Conservation (phyloP, 1,140 invertebrate genomes). For the Caerostris darwini region DNA sequence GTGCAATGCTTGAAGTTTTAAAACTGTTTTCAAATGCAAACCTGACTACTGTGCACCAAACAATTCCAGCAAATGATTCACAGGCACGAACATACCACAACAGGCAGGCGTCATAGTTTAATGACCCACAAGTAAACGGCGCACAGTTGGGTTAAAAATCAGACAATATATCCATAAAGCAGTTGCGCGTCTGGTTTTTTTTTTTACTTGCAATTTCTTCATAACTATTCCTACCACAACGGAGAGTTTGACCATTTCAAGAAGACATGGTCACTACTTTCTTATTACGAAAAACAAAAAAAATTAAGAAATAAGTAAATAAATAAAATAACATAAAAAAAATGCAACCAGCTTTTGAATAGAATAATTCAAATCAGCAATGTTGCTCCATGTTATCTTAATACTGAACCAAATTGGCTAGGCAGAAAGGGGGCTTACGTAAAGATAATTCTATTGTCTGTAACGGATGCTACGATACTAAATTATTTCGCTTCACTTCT, state of each 20-base stretch:
- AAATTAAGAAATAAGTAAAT: too few species aligned
- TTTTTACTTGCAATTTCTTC: slow-evolving; percentile 2
- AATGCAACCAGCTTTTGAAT: background rate
- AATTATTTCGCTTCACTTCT: slow-evolving; percentile 54
- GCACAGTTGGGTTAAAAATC: background rate
- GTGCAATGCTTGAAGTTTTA: too few species aligned
- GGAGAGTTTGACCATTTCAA: background rate
- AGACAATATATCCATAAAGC: slow-evolving; percentile 31
- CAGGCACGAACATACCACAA: background rate
- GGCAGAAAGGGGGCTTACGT: background rate
- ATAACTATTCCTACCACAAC: background rate
- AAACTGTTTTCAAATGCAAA: too few species aligned
- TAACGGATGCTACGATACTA: slow-evolving; percentile 40
- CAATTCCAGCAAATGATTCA: too few species aligned
- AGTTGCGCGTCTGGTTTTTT: background rate
- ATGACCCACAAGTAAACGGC: slow-evolving; percentile 10
- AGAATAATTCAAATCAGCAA: slow-evolving; percentile 6
- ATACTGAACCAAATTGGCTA: background rate
- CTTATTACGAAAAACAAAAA: background rate
- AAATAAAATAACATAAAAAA: too few species aligned
- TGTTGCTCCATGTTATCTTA: background rate
- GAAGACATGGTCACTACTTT: slow-evolving; percentile 12
- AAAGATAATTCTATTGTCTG: slow-evolving; percentile 39
- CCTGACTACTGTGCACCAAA: too few species aligned
- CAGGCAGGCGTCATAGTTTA: background rate